Evolutionary conservation across 2,113 vertebrate genomes (phyloP), one percentile per base, ranked within the genome.

Genomic region (Corythaixoides concolor): DNA sequence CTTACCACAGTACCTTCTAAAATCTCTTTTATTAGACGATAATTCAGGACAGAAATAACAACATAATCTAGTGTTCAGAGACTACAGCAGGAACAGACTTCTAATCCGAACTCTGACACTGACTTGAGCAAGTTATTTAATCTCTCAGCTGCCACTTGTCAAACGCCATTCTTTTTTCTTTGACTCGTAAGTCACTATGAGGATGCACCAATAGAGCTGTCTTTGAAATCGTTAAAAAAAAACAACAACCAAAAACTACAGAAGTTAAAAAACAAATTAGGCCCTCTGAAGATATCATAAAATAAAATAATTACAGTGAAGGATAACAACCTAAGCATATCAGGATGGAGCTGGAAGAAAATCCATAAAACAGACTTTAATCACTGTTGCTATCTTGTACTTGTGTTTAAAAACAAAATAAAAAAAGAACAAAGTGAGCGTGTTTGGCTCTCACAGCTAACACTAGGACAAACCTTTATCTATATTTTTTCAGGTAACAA

Each of bases 11-110:
- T 18, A 39, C 33, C 60, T 66, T n/a, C 79, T 33, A 78, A 92
- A 89, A 85, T 49, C 35, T 93, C 81, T 85, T 87, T 80, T 77
- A 45, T 90, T 84, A 64, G 59, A 30, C 79, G 55, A 13, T 49
- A 92, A 88, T 70, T 94, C 60, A 52, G 83, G 80, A 47, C 60
- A 84, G 66, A 89, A 92, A 49, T 39, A 92, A 78, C 70, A 78
- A 53, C 30, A 50, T 53, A 87, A 91, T 68, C 81, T 52, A 41
- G 78, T 37, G 74, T 67, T 80, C 88, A 68, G 82, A 70, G 60
- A 52, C n/a, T 68, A 70, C 43, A 41, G 52, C 67, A 80, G 75
- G 50, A 92, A 37, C 52, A 78, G 83, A 70, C 9, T 93, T 62
- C 91, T 88, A 93, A 95, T 89, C 89, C 93, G 73, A 89, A 59